These are phyloP conservation scores for Pipra filicauda DNA, from an alignment of 2,113 vertebrate genomes.

Conservation along the genomic window DNA sequence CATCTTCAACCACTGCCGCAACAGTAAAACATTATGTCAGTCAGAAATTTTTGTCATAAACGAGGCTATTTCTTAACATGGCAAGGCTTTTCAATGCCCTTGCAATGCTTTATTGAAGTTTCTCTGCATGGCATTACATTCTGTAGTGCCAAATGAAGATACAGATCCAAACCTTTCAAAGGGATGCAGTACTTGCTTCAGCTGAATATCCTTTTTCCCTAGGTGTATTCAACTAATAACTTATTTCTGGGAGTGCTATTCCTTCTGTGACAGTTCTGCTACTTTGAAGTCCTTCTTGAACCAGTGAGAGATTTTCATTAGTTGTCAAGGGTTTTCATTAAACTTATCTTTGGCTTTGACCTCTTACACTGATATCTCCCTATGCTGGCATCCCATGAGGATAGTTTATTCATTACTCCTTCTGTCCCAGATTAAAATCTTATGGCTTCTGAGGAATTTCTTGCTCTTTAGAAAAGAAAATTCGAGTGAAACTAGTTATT, in stretches of 20 bases:
- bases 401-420: not conserved
- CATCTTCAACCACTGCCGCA: not conserved
- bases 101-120: not conserved
- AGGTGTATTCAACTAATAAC: not conserved
- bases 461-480: not conserved
- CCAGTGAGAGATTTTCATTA: not conserved
- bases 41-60: not conserved
- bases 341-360: not conserved
- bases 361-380: not conserved
- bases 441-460: not conserved
- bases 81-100: not conserved
- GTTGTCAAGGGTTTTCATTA: not conserved
- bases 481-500: not conserved
- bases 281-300: slow-evolving; percentile 35
- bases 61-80: not conserved
- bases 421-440: not conserved
- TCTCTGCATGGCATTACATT: not conserved
- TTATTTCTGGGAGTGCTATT: not conserved
- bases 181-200: not conserved
- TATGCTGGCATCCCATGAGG: not conserved
- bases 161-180: not conserved
- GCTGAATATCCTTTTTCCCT: not conserved
- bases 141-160: not conserved
- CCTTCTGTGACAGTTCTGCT: not conserved
- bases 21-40: not conserved